Conservation (phyloP, 2,888 invertebrate species). For the Didymodactylos carnosus region DNA sequence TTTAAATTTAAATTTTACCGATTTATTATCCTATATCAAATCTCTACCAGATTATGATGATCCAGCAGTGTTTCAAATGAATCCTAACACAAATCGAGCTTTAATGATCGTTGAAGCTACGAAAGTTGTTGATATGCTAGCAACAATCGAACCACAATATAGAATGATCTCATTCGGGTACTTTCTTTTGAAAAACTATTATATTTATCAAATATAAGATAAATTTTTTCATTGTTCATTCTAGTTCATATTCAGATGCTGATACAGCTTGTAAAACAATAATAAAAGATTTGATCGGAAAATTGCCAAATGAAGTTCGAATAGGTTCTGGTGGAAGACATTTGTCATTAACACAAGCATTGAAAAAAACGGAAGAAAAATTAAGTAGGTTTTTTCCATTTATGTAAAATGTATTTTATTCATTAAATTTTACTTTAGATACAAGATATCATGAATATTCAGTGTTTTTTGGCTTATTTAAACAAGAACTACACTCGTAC, state of each 20-base stretch:
- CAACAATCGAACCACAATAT: conserved; percentile 25
- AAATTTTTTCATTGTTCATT: not conserved
- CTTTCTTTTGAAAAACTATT: not conserved
- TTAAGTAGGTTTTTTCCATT: too few relatives aligned
- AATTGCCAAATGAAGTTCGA: not conserved
- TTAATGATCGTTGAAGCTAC: conserved; percentile 26
- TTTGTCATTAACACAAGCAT: conserved; percentile 1
- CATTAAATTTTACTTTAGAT: not conserved
- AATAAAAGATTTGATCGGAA: not conserved
- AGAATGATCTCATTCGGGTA: conserved; percentile 20
- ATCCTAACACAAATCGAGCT: conserved; percentile 29
- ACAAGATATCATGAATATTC: conserved; percentile 17
- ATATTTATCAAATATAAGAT: not conserved
- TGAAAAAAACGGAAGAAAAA: not conserved
- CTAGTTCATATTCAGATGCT: not conserved
- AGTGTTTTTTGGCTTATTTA: conserved; percentile 30
- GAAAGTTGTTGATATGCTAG: conserved; percentile 24
- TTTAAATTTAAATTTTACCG: not conserved
- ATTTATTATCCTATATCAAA: conserved; percentile 20
- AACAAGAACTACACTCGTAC: conserved; percentile 32
- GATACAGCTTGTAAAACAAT: conserved; percentile 1
- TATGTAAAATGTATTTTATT: not conserved
- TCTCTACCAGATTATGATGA: conserved; percentile 26
- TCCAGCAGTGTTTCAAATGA: conserved; percentile 32
- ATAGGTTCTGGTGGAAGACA: conserved; percentile 1